These are phyloP conservation scores for Hyles euphorbiae DNA, from an alignment of 1,140 invertebrate genomes.

Conservation along the genomic window DNA sequence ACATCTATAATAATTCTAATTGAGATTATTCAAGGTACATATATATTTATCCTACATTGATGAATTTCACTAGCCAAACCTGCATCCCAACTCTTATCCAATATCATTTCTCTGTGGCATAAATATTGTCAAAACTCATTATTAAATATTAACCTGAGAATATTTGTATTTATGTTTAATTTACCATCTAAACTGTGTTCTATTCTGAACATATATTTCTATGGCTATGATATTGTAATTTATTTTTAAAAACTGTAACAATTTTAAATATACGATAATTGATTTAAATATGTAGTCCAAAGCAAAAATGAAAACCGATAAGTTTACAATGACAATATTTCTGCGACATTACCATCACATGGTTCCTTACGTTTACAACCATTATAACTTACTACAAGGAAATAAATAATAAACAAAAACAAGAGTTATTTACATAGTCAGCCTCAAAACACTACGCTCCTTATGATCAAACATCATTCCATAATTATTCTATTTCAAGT, in stretches of 20 bases:
- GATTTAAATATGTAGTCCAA: no score
- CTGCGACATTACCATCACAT: constrained; percentile 48
- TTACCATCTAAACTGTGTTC: no score
- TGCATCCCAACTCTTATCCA: constrained; percentile 3
- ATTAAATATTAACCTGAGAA: neutral
- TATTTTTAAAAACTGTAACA: no score
- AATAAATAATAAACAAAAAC: constrained; percentile 66
- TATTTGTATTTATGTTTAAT: no score
- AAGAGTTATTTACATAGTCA: constrained; percentile 52
- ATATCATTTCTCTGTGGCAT: no score
- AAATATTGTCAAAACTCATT: no score
- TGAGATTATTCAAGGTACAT: constrained; percentile 72
- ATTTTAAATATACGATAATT: no score
- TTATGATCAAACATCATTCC: constrained; percentile 3
- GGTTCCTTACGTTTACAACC: constrained; percentile 18
- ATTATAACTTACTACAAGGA: constrained; percentile 35
- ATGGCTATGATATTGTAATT: no score
- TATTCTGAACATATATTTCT: no score
- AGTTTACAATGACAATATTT: neutral
- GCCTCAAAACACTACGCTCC: constrained; percentile 41
- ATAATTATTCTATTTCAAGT: constrained; percentile 15
- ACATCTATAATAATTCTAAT: constrained; percentile 46
- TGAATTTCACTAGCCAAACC: constrained; percentile 52
- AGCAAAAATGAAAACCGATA: neutral
- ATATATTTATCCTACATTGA: constrained; percentile 53